Base-by-base conservation (phyloP, 2,113 vertebrate genomes). In the Apistogramma diplotaenia region DNA sequence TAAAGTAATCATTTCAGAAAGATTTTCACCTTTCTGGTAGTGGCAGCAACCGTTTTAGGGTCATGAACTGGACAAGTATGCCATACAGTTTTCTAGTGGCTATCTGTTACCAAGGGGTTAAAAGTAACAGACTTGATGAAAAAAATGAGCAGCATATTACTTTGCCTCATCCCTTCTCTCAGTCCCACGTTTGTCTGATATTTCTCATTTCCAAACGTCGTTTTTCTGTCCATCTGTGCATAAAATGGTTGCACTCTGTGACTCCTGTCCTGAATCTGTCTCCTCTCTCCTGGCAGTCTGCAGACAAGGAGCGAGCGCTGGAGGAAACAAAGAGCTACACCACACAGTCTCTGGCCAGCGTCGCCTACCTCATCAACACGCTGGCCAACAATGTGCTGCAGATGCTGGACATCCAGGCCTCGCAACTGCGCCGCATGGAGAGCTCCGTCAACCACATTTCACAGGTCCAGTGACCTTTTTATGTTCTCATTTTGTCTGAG, bases 321-420 rank as follows among this genome's bases (percentile, higher is more conserved):
- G 98, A 99, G 94, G 98, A 99, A 96, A 99, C 98, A 79, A 99
- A 99, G 96, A 97, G 96, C 85, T 99, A 99, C 91, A 98, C 98
- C 75, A 99, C 97, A 2, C 98, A 99, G 94, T 99, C 97, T 3
- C 94, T 99, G 96, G 98, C 98, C 76, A 99, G 97, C 5, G 98
- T 99, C 56, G 98, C 98, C 80, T 99, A 99, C 94, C 95, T 99
- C 95, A 99, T 99, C 94, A 99, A 99, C 94, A 99, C 98, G 16
- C 95, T 99, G 91, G 98, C 98, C 91, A 99, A 99, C 96, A 99
- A 99, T 95, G 98, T 99, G 61, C 97, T 99, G 25, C 98, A 99
- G 81, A 99, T 99, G 98, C 94, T 99, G 92, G 98, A 99, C 94
- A 99, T 99, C 85, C 98, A 99, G 91, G 98, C 98, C 43, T 99